Base-by-base conservation (phyloP, 2,888 invertebrate species). In the Pristionchus entomophagus region DNA sequence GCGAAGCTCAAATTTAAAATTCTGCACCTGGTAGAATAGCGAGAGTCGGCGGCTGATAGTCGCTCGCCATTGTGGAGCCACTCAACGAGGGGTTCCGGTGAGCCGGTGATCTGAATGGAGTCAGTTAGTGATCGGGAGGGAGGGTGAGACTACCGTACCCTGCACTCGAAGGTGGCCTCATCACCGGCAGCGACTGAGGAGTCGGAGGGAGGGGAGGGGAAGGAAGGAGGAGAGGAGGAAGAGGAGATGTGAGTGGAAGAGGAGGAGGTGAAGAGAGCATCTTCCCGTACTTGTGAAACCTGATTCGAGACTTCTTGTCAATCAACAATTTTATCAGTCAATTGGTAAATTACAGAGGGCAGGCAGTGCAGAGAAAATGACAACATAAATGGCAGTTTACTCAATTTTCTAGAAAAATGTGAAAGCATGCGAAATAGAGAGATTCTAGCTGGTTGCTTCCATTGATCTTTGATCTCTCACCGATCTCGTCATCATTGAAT, bases 51-150 rank as follows among this genome's bases (percentile, higher is more conserved):
- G 17, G 87, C 81, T 17, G 85, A 87, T 35, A 91, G 84, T 32
- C 87, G 85, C 83, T 91, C 91, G 86, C 91, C 91, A 65, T 92
- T 92, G 85, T 89, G 88, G 80, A 91, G 92, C 94, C 94, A 94
- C 80, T 92, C 89, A 38, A 94, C 92, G 51, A 90, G 89, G 17
- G 94, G 94, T 83, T 89, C 90, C 10, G 94, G 94, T 59, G 91
- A 89, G 86, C 94, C 94, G 59, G 89, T 87, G 51, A 90, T 87
- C 86, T 86, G 85, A n/a, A 88, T 32, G 53, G 32, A 82, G 41
- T 82, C 59, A 56, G 51, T 82, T 35, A n/a, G 17, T 35, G 53
- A 35, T 62, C n/a, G 32, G 32, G 22, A 59, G 17, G 35, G 10
- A 17, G 22, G n/a, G n/a, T 78, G n/a, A 41, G 41, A 78, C 2